Conservation (phyloP, 2,797 vertebrate genomes). For the Danio jaintianensis region DNA sequence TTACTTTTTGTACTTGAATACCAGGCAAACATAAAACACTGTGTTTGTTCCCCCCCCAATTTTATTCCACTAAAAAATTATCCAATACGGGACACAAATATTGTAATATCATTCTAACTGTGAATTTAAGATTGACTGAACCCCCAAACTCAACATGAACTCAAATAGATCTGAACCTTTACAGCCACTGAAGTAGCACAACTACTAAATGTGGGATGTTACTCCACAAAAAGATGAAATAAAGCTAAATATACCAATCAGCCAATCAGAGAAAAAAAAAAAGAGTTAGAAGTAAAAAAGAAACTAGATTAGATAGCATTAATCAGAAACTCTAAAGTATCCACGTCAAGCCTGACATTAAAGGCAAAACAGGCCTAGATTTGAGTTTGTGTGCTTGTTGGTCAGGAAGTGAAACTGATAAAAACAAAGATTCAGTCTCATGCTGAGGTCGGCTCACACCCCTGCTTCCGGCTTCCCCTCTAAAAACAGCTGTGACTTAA, state of each 20-base stretch:
- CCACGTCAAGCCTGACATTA: neutral
- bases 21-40: no score
- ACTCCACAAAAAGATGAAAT: neutral
- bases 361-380: neutral
- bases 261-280: no score
- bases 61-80: no score
- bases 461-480: slow-evolving; percentile 21
- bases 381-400: neutral
- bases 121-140: no score
- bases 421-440: slow-evolving; percentile 46
- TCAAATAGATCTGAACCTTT: neutral
- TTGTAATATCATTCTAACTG: no score
- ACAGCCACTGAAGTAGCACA: neutral
- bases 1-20: no score
- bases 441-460: slow-evolving; percentile 43
- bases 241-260: neutral
- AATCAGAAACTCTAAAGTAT: neutral
- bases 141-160: neutral
- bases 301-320: neutral
- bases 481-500: slow-evolving; percentile 18
- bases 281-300: no score
- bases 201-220: neutral
- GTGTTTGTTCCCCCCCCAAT: no score
- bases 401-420: slow-evolving; percentile 50
- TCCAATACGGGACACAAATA: no score